Evolutionary conservation across 2,888 invertebrate genomes (phyloP).

Genomic region (Watsonalla binaria): DNA sequence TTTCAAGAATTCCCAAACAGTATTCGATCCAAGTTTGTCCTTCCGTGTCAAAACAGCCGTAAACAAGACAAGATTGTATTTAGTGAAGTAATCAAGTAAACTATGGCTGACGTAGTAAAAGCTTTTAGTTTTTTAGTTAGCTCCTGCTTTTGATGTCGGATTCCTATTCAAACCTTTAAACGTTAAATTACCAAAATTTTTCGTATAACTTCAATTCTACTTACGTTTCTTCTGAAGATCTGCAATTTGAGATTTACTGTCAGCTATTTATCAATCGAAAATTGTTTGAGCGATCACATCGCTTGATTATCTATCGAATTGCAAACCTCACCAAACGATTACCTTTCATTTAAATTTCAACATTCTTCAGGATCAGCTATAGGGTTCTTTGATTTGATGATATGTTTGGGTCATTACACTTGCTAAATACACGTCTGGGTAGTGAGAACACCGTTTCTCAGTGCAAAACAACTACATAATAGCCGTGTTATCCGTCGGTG

Average conservation of each 20-base stretch:
- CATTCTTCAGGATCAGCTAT: neutral
- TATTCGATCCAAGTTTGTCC: slow-evolving; percentile 9
- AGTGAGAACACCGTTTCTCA: neutral
- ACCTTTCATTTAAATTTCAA: no score
- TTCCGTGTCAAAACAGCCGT: slow-evolving; percentile 21
- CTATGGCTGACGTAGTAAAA: slow-evolving; percentile 20
- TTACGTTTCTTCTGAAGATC: no score
- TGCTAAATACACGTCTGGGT: neutral
- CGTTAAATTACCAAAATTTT: no score
- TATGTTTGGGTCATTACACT: neutral
- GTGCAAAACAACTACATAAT: neutral
- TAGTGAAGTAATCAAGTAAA: slow-evolving; percentile 25
- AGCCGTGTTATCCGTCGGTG: slow-evolving; percentile 24
- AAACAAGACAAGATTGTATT: slow-evolving; percentile 26
- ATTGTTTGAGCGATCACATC: no score
- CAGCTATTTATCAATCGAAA: no score
- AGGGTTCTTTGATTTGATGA: neutral
- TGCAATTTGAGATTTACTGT: no score
- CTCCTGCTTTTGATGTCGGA: slow-evolving; percentile 24
- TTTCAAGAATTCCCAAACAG: neutral
- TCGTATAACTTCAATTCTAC: no score
- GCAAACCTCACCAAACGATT: no score
- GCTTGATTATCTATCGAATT: no score
- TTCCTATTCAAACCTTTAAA: slow-evolving; percentile 14
- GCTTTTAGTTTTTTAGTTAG: slow-evolving; percentile 37